Conservation (phyloP, 1,140 invertebrate species). For the Drosophila suzukii region DNA sequence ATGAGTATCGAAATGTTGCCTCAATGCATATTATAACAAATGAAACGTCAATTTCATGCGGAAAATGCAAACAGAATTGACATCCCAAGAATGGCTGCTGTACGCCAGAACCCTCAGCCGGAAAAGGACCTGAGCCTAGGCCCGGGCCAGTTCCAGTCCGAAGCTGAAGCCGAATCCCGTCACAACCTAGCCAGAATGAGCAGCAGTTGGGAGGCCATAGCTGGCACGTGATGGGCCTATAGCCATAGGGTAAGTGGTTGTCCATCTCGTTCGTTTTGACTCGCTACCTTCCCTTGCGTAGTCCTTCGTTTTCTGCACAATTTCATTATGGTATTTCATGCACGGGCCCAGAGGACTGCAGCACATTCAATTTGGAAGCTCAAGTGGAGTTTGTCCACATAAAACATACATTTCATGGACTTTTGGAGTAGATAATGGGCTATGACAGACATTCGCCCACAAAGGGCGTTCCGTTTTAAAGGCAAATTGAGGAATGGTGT, state of each 20-base stretch:
- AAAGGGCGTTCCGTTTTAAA: background rate
- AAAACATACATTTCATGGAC: constrained; percentile 12
- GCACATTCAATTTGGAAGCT: constrained; percentile 19
- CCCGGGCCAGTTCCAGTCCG: too few species aligned
- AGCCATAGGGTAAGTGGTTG: constrained; percentile 20
- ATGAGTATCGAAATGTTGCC: constrained; percentile 75
- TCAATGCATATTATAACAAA: constrained; percentile 75
- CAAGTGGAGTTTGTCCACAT: constrained; percentile 4
- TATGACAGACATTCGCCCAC: constrained; percentile 4
- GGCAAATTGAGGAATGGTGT: background rate
- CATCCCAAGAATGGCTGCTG: constrained; percentile 7
- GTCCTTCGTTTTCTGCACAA: constrained; percentile 45
- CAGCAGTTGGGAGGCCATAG: background rate
- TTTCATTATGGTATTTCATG: constrained; percentile 56
- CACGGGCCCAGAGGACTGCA: constrained; percentile 20
- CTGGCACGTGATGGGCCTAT: constrained; percentile 19
- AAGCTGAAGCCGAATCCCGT: background rate
- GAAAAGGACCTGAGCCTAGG: background rate
- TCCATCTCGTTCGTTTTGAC: background rate
- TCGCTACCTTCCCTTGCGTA: background rate
- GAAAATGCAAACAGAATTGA: constrained; percentile 59
- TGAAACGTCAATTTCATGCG: constrained; percentile 73
- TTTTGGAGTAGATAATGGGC: constrained; percentile 13
- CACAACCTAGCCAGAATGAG: background rate
- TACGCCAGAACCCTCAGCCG: constrained; percentile 1